A percentile compares a stretch with the other conserved stretches of the same genome.
Conservation (phyloP, 2,113 vertebrate species). For the Sinocyclocheilus anshuiensis region DNA sequence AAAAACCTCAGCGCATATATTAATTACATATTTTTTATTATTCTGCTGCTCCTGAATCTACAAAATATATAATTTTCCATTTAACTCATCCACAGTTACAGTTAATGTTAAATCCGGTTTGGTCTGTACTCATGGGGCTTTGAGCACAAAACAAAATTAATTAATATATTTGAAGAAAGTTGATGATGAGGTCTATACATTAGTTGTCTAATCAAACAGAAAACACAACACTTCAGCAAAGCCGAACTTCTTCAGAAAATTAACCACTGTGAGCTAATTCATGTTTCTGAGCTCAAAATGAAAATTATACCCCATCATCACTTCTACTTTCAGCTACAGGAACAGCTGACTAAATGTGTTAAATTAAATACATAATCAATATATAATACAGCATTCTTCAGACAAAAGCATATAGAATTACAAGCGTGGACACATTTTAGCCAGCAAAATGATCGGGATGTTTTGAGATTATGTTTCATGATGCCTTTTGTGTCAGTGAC, state of each 20-base stretch:
- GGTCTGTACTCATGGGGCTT: neutral
- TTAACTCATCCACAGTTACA: neutral
- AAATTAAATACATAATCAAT: conserved; percentile 19
- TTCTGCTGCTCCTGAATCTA: neutral
- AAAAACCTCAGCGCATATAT: too few species aligned
- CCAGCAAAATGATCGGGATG: neutral
- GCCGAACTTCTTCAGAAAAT: neutral
- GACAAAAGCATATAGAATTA: neutral
- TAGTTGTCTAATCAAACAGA: neutral
- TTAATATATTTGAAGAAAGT: neutral
- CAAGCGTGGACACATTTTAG: neutral
- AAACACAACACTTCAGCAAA: neutral
- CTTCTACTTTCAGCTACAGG: neutral
- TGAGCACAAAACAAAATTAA: neutral
- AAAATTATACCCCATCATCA: neutral
- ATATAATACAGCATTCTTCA: neutral
- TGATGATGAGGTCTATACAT: too few species aligned
- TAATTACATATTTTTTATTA: too few species aligned
- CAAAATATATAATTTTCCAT: neutral
- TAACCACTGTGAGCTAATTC: neutral
- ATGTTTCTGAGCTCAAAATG: neutral
- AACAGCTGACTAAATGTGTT: neutral
- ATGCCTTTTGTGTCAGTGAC: neutral
- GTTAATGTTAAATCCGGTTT: neutral
- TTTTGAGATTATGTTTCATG: neutral